Base-by-base conservation (phyloP, 2,113 vertebrate species). In the Hyla sarda region DNA sequence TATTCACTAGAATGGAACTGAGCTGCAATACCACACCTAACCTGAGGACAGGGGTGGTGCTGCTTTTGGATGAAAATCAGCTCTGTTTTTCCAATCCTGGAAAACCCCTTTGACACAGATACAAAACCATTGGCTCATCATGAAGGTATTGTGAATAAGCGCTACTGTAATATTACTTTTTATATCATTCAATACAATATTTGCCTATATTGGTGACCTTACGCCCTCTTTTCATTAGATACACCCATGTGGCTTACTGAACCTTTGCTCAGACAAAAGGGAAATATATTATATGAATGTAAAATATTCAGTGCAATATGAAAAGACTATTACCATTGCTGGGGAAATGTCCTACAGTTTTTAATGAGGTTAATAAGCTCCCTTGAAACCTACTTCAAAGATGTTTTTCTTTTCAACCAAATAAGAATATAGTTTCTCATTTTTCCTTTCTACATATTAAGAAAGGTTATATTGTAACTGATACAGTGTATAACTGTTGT, bases 291-390 rank as follows among this genome's bases (percentile, higher is more conserved):
- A 74, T 82, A 74, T 87, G 78, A 72, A 82, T 87, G 62, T 87
- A 41, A 82, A 87, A 82, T 82, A 87, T 81, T 87, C 79, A 80
- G 79, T 60, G 77, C 73, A 41, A 60, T 86, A 80, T 86, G 62
- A 81, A 86, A 86, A 86, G 84, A 86, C 84, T 81, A 81, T 86
- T 86, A 86, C 77, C 77, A 82, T 73, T 82, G 77, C 85, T 74
- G 54, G 76, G 19, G 37, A 86, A 86, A 82, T 48, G 45, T 79
- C 77, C 60, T 74, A 58, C 69, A 34, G 47, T 48, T 87, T 87
- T 87, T 87, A 87, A 87, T 82, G 77, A 87, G 85, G 77, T 87
- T 87, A 87, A 82, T 87, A 87, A 74, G 85, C 85, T 87, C 85
- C 85, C 77, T 74, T 81, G 85, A 82, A 87, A 87, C 85, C 78